Evolutionary conservation across 2,113 vertebrate species (phyloP).

Genomic region (Anguilla rostrata): DNA sequence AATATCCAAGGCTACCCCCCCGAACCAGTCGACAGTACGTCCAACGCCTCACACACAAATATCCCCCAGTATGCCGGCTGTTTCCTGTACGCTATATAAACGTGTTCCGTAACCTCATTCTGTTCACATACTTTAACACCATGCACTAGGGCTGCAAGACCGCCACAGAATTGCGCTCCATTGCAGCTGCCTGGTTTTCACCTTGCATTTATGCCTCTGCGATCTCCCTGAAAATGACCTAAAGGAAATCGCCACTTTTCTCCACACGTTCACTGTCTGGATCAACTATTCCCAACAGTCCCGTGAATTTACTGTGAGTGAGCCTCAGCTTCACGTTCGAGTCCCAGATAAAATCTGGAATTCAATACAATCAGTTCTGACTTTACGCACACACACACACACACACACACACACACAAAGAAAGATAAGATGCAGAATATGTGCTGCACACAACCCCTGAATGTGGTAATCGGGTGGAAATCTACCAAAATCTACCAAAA

Average conservation of each 20-base stretch:
- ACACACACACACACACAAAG: conserved; percentile 23
- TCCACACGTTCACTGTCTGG: not conserved
- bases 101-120: not conserved
- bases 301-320: not conserved
- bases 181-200: not conserved
- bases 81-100: not conserved
- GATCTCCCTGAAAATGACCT: not conserved
- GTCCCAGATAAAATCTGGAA: conserved; percentile 54
- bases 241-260: not conserved
- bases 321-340: conserved; percentile 44
- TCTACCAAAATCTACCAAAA: not conserved
- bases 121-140: not conserved
- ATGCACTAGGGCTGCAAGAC: not conserved
- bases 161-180: not conserved
- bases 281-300: not conserved
- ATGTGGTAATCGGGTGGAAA: not conserved
- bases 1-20: not conserved
- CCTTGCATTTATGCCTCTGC: not conserved
- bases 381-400: conserved; percentile 17
- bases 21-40: not conserved
- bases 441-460: not conserved
- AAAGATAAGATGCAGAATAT: not conserved
- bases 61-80: not conserved
- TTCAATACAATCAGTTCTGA: conserved; percentile 46
- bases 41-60: not conserved